Base-by-base conservation (phyloP, 2,797 vertebrate genomes). In the Arnoldichthys spilopterus region DNA sequence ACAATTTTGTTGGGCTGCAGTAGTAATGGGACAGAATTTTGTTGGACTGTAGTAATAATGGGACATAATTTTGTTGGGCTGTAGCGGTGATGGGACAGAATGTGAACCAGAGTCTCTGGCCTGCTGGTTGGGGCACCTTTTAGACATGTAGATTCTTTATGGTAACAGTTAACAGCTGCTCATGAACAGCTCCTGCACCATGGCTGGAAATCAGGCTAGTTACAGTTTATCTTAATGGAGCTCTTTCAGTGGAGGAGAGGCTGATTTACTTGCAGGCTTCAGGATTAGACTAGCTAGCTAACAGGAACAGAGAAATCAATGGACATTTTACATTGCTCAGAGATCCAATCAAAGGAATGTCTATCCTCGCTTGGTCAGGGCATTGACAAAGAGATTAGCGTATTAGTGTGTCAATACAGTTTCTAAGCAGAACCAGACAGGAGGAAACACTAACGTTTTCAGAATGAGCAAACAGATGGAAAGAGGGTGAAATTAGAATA, bases 291-390 rank as follows among this genome's bases (percentile, higher is more conserved):
- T 71, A 75, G 68, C 66, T 74, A 22, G 68, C 72, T 78, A 30
- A 76, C 76, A 40, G 24, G 51, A 63, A 58, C 63, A 71, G 22
- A 71, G 72, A 79, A 82, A 82, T 82, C 76, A 59, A 82, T 79
- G 59, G 51, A 74, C 71, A 64, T 78, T 78, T 82, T 82, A 64
- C 76, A 78, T 69, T 70, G 80, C 56, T 61, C 51, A 51, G 30
- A 32, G 58, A 37, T 16, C 59, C 66, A 71, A 75, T 82, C 54
- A 79, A 72, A 74, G 40, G 20, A 34, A 53, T 4, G 28, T 61
- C 63, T 78, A 37, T 56, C 61, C n/a, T 9, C 11, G 40, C 45
- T 66, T 80, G 63, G 69, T 77, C 74, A 58, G 53, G 77, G 16
- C 66, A 76, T 79, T 24, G 73, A 70, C 47, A 66, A 63, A 53